A percentile compares a stretch with the other conserved stretches of the same genome.
Evolutionary conservation across 2,888 invertebrate species (phyloP).

Genomic region (Candidula unifasciata): DNA sequence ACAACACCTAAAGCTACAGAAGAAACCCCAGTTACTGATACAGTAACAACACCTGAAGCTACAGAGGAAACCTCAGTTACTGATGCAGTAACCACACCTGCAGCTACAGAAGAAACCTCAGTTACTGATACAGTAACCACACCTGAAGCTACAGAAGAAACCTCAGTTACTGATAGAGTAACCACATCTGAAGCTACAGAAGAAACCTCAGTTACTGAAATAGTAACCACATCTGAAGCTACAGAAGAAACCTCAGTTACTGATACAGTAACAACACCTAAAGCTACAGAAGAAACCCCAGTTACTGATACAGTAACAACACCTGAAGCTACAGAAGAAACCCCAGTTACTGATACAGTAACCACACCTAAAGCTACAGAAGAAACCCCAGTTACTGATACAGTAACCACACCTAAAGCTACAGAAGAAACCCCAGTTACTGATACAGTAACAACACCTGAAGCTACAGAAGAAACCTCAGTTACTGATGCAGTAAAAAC

Average conservation of each 20-base stretch:
- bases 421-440: too few species aligned
- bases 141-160: neutral
- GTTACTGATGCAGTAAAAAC: too few species aligned
- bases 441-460: too few species aligned
- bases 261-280: neutral
- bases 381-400: neutral
- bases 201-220: neutral
- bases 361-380: neutral
- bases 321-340: neutral
- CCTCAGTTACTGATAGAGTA: neutral
- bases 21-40: neutral
- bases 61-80: neutral
- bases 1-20: too few species aligned
- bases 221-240: neutral
- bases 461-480: too few species aligned
- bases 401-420: neutral
- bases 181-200: neutral
- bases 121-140: neutral
- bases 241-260: neutral
- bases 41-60: neutral
- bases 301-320: neutral
- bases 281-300: neutral
- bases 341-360: neutral
- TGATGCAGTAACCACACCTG: neutral
- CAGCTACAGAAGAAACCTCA: neutral